Evolutionary conservation across 2,113 vertebrate species (phyloP).

Genomic region (Eretmochelys imbricata): DNA sequence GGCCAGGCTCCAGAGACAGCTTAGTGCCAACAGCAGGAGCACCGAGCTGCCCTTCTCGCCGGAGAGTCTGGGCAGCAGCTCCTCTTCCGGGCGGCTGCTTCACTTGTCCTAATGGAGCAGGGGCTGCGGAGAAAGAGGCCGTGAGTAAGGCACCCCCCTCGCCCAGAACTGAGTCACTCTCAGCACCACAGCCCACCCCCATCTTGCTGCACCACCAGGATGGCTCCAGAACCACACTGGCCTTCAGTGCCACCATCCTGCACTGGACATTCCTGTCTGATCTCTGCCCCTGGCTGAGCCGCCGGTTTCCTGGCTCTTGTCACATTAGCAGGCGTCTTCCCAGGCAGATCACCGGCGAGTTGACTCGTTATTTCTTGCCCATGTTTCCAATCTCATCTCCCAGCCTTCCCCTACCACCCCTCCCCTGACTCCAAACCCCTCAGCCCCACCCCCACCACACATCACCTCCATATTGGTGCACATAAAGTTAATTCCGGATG

Average conservation of each 20-base stretch:
- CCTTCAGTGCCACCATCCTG: background rate
- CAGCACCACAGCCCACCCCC: background rate
- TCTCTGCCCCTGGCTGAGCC: background rate
- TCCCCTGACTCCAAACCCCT: accelerated
- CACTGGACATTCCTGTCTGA: background rate
- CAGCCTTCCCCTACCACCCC: background rate
- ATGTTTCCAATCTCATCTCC: background rate
- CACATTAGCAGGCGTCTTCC: background rate
- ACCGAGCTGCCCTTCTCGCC: background rate
- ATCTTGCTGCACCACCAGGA: background rate
- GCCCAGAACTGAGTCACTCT: too few species aligned
- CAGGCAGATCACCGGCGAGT: background rate
- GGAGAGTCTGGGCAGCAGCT: background rate
- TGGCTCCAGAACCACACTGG: background rate
- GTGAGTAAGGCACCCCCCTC: accelerated
- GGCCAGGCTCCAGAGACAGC: accelerated
- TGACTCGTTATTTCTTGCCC: background rate
- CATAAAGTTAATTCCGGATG: too few species aligned
- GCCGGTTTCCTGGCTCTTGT: background rate
- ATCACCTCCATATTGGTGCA: too few species aligned
- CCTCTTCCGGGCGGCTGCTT: background rate
- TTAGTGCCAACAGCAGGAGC: background rate
- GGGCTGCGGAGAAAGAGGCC: conserved; percentile 41
- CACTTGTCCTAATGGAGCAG: conserved; percentile 53
- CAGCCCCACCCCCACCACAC: too few species aligned